Evolutionary conservation across 1,140 invertebrate genomes (phyloP).

Genomic region (Apis dorsata): DNA sequence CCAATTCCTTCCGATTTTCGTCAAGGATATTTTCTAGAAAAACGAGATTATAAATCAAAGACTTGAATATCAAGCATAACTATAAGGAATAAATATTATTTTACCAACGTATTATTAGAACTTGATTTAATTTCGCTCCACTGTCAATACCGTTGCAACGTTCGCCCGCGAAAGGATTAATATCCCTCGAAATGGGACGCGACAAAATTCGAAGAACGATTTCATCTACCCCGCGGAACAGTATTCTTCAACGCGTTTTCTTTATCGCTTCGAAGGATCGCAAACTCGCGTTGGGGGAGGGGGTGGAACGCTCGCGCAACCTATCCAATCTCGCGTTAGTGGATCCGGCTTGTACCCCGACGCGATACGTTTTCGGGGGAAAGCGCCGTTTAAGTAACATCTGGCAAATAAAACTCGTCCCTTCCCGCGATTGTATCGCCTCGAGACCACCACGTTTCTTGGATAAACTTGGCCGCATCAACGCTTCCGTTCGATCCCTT

Average conservation of each 20-base stretch:
- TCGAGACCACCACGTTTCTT: too few relatives aligned
- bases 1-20: too few relatives aligned
- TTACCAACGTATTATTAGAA: too few relatives aligned
- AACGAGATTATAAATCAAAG: too few relatives aligned
- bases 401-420: conserved; percentile 10
- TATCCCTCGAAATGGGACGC: background rate
- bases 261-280: conserved; percentile 25
- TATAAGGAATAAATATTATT: too few relatives aligned
- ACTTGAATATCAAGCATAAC: too few relatives aligned
- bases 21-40: too few relatives aligned
- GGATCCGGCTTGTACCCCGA: conserved; percentile 27
- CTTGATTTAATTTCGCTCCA: too few relatives aligned
- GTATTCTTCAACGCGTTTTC: conserved; percentile 4
- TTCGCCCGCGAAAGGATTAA: background rate
- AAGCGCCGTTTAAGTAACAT: conserved; percentile 15
- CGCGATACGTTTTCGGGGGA: background rate
- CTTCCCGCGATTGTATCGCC: background rate
- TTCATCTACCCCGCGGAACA: too few relatives aligned
- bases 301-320: background rate
- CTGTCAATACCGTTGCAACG: too few relatives aligned
- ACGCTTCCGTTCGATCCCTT: background rate
- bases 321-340: conserved; percentile 46
- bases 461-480: background rate
- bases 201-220: background rate
- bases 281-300: too few relatives aligned